Conservation (phyloP, 2,113 vertebrate genomes). For the Todiramphus chloris region DNA sequence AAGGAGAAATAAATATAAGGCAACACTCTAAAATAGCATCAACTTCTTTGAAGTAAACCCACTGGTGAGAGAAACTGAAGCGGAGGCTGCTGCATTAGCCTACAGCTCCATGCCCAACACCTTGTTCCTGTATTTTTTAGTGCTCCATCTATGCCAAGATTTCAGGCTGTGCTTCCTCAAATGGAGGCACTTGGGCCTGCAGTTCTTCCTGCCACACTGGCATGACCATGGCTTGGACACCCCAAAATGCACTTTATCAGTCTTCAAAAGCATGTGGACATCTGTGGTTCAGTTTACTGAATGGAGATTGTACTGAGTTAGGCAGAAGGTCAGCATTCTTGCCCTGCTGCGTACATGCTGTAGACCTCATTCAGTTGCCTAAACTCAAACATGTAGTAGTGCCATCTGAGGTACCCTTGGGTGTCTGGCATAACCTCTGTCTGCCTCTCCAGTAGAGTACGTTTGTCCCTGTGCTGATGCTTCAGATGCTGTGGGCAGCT, state of each 20-base stretch:
- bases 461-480: not conserved
- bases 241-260: not conserved
- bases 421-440: not conserved
- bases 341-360: not conserved
- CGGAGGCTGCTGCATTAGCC: not conserved
- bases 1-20: constrained; percentile 44
- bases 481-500: not conserved
- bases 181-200: not conserved
- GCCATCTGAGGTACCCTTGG: not conserved
- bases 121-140: not conserved
- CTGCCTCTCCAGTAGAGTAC: not conserved
- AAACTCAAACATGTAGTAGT: not conserved
- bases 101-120: not conserved
- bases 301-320: not conserved
- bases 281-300: not conserved
- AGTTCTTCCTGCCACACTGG: not conserved
- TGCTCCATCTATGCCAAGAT: not conserved
- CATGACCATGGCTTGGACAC: not conserved
- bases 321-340: not conserved
- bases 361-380: not conserved
- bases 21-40: constrained; percentile 31
- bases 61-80: not conserved
- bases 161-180: not conserved
- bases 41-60: not conserved
- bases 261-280: not conserved